These are phyloP conservation scores for Malurus leucopterus DNA, from an alignment of 2,797 vertebrate genomes.

Conservation along the genomic window DNA sequence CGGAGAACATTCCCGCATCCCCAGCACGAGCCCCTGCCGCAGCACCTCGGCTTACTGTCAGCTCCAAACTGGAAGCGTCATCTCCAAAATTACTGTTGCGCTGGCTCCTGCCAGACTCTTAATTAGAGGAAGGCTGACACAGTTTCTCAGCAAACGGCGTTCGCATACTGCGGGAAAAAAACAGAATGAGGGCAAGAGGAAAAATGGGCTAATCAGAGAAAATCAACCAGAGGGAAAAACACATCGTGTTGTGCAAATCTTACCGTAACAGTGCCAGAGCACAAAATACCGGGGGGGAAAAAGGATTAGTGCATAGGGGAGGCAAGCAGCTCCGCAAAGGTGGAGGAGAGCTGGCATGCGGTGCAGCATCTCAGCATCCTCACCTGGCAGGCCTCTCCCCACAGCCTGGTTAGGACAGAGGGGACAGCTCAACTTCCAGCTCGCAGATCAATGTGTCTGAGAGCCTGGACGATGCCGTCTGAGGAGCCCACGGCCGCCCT, in stretches of 20 bases:
- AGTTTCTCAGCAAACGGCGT: constrained; percentile 22
- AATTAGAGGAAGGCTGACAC: constrained; percentile 46
- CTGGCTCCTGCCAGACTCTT: constrained; percentile 39
- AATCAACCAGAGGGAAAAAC: neutral
- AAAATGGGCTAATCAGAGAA: constrained; percentile 35
- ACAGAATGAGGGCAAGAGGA: constrained; percentile 49
- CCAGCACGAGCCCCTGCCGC: neutral
- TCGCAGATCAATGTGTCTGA: neutral
- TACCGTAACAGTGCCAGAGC: neutral
- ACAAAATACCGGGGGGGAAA: neutral
- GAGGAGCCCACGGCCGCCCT: neutral
- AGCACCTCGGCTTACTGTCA: neutral
- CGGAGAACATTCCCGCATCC: neutral
- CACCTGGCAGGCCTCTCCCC: neutral
- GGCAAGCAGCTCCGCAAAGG: neutral
- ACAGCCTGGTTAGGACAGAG: neutral
- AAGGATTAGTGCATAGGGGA: constrained; percentile 28
- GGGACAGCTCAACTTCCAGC: neutral
- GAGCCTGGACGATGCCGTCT: neutral
- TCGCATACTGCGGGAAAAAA: neutral
- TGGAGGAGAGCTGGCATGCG: neutral
- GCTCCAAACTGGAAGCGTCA: constrained; percentile 26
- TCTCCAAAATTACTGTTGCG: constrained; percentile 18
- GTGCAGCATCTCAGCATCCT: neutral
- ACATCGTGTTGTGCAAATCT: neutral